Evolutionary conservation across 2,797 vertebrate species (phyloP).

Genomic region (Clarias fuscus): DNA sequence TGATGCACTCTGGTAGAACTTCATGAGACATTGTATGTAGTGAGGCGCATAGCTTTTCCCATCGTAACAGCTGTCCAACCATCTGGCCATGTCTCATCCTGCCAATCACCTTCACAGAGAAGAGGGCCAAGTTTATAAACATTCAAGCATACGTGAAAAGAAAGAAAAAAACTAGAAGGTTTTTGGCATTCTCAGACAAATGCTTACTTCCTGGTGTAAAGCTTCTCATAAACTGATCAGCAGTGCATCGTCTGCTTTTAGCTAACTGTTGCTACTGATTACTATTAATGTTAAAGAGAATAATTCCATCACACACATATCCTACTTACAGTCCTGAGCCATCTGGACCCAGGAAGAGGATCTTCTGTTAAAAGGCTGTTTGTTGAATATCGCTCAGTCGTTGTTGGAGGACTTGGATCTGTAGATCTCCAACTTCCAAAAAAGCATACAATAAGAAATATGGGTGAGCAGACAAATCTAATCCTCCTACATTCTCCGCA

Average conservation of each 20-base stretch:
- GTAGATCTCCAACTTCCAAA: too few relatives aligned
- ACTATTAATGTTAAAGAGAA: too few relatives aligned
- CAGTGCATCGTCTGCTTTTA: too few relatives aligned
- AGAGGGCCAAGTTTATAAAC: neutral
- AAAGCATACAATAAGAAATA: too few relatives aligned
- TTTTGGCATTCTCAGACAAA: neutral
- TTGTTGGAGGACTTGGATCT: too few relatives aligned
- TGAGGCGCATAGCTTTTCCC: conserved; percentile 88
- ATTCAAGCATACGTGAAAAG: neutral
- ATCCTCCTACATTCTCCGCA: neutral
- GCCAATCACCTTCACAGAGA: conserved; percentile 87
- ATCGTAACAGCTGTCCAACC: conserved; percentile 98
- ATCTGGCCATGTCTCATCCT: conserved; percentile 98
- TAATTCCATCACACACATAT: too few relatives aligned
- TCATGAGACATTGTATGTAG: conserved; percentile 30
- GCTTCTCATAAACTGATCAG: neutral
- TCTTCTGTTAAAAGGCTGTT: too few relatives aligned
- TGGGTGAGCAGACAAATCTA: too few relatives aligned
- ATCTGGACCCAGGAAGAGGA: too few relatives aligned
- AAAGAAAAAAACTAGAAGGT: neutral
- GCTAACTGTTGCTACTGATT: too few relatives aligned
- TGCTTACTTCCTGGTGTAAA: neutral
- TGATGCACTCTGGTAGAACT: conserved; percentile 33
- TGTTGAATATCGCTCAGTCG: too few relatives aligned
- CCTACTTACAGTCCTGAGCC: too few relatives aligned